Conservation (phyloP, 2,113 vertebrate species). For the Meriones unguiculatus region DNA sequence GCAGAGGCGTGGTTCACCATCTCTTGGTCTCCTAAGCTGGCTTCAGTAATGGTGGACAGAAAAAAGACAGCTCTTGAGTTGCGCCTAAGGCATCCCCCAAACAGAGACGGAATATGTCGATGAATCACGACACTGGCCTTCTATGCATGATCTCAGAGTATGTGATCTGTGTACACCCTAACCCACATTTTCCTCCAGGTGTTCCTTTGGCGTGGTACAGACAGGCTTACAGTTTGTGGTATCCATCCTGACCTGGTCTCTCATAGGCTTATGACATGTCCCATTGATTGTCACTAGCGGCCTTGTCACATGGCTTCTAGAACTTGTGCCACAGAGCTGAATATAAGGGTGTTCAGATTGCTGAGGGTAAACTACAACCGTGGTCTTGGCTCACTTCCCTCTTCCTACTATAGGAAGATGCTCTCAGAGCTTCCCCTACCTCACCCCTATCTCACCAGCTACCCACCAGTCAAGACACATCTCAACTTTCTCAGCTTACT, state of each 20-base stretch:
- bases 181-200: background rate
- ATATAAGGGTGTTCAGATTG: background rate
- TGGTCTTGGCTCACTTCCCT: background rate
- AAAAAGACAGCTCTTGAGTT: background rate
- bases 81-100: background rate
- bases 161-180: background rate
- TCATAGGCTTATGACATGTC: background rate
- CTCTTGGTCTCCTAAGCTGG: background rate
- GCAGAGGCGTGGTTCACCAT: background rate
- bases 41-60: background rate
- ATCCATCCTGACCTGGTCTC: background rate
- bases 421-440: background rate
- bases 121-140: background rate
- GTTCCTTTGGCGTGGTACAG: background rate
- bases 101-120: too few species aligned
- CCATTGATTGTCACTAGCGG: background rate
- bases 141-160: fast-evolving
- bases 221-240: background rate
- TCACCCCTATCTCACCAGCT: background rate
- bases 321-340: background rate
- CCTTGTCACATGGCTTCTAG: background rate
- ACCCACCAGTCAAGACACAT: background rate
- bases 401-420: background rate
- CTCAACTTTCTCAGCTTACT: background rate
- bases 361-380: background rate